These are phyloP conservation scores for Pteruthius melanotis DNA, from an alignment of 2,113 vertebrate genomes.

Conservation along the genomic window DNA sequence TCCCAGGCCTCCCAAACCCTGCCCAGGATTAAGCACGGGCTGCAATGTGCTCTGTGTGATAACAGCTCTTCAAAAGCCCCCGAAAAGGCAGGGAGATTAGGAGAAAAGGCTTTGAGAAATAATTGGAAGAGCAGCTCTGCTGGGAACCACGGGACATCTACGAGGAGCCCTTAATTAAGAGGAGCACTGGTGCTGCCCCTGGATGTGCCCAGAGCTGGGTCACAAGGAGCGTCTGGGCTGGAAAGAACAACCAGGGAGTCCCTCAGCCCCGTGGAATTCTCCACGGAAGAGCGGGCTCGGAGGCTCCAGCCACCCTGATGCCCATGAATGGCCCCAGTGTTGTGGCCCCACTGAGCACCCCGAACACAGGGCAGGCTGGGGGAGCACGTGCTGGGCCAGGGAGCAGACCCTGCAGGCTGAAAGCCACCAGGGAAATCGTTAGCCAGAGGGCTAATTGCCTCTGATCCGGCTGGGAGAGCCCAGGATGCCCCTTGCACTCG, in stretches of 20 bases:
- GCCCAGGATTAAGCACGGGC: neutral
- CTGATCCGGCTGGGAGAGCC: neutral
- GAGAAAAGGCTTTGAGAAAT: constrained; percentile 16
- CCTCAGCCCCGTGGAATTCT: neutral
- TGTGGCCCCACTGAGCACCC: neutral
- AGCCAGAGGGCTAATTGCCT: neutral
- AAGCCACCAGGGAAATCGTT: neutral
- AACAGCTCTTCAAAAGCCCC: neutral
- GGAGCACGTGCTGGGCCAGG: neutral
- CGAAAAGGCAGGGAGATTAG: neutral
- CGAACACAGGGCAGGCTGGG: neutral
- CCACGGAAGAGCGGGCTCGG: neutral
- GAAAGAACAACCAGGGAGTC: neutral
- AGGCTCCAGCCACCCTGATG: neutral
- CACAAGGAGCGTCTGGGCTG: neutral
- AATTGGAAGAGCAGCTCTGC: constrained; percentile 50
- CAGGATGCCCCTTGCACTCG: neutral
- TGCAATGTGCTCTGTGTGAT: neutral
- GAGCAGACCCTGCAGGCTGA: neutral
- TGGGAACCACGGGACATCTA: constrained; percentile 14
- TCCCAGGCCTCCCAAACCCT: neutral
- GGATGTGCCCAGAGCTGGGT: neutral
- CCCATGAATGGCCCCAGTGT: neutral
- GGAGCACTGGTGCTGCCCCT: neutral
- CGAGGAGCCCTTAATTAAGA: constrained; percentile 12